Base-by-base conservation (phyloP, 2,888 invertebrate genomes). In the Ophonus ardosiacus region DNA sequence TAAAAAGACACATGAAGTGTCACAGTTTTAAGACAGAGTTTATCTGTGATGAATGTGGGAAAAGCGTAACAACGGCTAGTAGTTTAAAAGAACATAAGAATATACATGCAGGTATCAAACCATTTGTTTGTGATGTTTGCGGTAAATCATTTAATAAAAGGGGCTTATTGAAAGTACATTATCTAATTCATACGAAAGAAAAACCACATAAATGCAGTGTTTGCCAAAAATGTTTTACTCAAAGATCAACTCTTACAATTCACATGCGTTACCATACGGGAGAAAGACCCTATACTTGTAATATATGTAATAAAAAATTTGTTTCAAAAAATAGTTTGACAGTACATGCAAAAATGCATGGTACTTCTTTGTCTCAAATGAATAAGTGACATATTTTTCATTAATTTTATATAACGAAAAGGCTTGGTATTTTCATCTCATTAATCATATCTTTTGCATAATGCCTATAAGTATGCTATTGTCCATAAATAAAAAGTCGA, bases 281-380 rank as follows among this genome's bases (percentile, higher is more conserved):
- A 1, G 90, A 90, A 81, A 87, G 89, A 85, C 90, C 90, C 5
- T 90, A 88, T 80, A 56, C 81, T 7, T 87, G 87, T 85, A 91
- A 92, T 74, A 90, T 90, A 17, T 92, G 92, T 80, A 91, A 92
- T 57, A 92, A 92, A 78, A 84, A 86, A 43, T 89, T 88, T 59
- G 85, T 76, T 17, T 76, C 31, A 0, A 90, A 91, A 18, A 91
- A 92, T 0, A 92, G 92, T 65, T 88, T 93, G 81, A 93, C 93
- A 65, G 88, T 92, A 8, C 93, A 93, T 87, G 88, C 91, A 86
- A 90, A 91, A 56, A 90, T 91, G 0, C 92, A 92, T 79, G 86
- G 83, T 17, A 65, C 57, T 17, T 4, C 80, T 68, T 65, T 85
- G 59, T 31, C 85, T 57, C 38, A 85, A 7, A 63, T 85, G 15